phyloP scores from a whole-genome alignment of 2,113 vertebrate genomes.

The Steatornis caripensis region DNA sequence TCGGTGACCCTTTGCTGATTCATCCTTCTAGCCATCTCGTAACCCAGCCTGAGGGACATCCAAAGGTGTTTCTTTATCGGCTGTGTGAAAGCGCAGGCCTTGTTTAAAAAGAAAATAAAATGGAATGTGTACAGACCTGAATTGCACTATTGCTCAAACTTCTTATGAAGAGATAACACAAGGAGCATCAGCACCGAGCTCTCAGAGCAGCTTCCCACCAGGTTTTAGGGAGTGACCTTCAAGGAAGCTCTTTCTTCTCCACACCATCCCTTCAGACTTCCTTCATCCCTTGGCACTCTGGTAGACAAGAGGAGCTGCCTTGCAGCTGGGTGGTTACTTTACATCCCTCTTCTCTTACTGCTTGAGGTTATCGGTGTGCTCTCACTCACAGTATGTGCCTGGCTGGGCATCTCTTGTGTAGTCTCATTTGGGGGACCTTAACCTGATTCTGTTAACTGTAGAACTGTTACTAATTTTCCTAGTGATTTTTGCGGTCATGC shows the following conservation, averaged over 20 bases:
- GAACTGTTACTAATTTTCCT: background rate
- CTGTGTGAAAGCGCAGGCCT: background rate
- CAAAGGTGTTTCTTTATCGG: background rate
- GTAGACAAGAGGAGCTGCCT: background rate
- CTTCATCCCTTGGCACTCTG: background rate
- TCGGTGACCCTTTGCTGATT: background rate
- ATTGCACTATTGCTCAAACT: background rate
- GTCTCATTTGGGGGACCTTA: background rate
- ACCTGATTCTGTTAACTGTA: background rate
- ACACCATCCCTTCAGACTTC: background rate
- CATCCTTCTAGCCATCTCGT: background rate
- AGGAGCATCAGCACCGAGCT: background rate
- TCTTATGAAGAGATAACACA: background rate
- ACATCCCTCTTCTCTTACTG: accelerated
- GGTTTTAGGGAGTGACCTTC: background rate
- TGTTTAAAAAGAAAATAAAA: background rate
- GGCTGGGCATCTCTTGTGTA: background rate
- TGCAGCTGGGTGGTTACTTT: background rate
- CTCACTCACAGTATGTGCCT: accelerated
- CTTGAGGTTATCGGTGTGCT: background rate
- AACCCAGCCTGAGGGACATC: background rate
- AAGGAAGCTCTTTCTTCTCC: background rate
- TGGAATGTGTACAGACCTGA: background rate
- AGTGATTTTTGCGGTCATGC: background rate
- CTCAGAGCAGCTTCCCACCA: background rate